A percentile compares a stretch with the other conserved stretches of the same genome.
These are phyloP conservation scores for Hoplias malabaricus DNA, from an alignment of 2,113 vertebrate genomes.

Conservation along the genomic window DNA sequence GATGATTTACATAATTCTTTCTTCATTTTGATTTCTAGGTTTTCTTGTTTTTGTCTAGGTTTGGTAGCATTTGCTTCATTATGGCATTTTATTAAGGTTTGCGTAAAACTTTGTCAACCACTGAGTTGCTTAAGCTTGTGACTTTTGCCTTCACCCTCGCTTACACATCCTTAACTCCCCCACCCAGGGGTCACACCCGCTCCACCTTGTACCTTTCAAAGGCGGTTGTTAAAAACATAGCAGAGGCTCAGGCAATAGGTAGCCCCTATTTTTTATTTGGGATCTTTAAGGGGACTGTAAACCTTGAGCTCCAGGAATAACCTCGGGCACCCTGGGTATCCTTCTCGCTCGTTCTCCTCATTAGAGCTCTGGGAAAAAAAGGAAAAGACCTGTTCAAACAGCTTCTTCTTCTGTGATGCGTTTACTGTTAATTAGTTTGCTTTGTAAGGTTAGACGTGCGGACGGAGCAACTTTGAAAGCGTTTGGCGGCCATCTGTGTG, in stretches of 20 bases:
- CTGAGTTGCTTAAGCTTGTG: constrained; percentile 37
- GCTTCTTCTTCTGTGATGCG: constrained; percentile 82
- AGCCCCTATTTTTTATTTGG: constrained; percentile 68
- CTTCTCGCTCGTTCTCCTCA: constrained; percentile 61
- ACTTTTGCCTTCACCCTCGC: constrained; percentile 46
- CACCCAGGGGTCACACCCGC: constrained; percentile 38
- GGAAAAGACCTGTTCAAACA: constrained; percentile 76
- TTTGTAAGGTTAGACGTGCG: constrained; percentile 91
- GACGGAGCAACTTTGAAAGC: constrained; percentile 87
- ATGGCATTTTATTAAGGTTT: too few species aligned
- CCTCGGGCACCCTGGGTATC: constrained; percentile 47
- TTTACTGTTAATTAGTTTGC: constrained; percentile 91
- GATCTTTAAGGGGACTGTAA: constrained; percentile 73
- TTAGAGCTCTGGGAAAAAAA: constrained; percentile 79
- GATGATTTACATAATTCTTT: too few species aligned
- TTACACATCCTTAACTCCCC: constrained; percentile 45
- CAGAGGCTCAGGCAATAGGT: constrained; percentile 66
- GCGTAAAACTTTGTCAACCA: constrained; percentile 18
- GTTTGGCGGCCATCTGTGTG: constrained; percentile 94
- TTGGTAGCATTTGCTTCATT: too few species aligned
- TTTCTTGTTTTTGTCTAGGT: neutral
- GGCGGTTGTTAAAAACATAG: constrained; percentile 66
- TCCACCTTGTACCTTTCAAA: constrained; percentile 59
- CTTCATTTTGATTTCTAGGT: neutral
- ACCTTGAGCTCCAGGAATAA: constrained; percentile 64